Percentiles rank a stretch among this genome's conserved stretches.
phyloP scores from a whole-genome alignment of 2,797 vertebrate genomes.

The Poeciliopsis paucimaculata region DNA sequence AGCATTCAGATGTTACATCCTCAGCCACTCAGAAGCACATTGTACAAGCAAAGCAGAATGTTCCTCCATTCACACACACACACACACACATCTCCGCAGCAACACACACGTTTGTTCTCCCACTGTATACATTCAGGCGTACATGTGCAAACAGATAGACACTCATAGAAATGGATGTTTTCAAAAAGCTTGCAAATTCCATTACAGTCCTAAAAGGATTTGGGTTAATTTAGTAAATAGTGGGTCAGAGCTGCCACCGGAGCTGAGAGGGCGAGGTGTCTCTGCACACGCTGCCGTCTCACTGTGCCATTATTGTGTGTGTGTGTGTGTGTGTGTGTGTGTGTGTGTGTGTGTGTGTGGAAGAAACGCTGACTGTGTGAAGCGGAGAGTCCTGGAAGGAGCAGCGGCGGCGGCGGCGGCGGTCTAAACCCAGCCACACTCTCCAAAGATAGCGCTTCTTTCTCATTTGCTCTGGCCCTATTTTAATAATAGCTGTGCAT shows the following conservation, averaged over 20 bases:
- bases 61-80: slow-evolving; percentile 78
- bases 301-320: slow-evolving; percentile 21
- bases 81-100: background rate
- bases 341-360: slow-evolving; percentile 50
- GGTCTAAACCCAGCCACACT: slow-evolving; percentile 92
- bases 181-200: slow-evolving; percentile 92
- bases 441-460: slow-evolving; percentile 98
- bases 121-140: slow-evolving; percentile 35
- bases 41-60: slow-evolving; percentile 83
- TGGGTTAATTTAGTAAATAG: slow-evolving; percentile 99
- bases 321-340: background rate
- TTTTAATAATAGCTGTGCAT: slow-evolving; percentile 99
- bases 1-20: slow-evolving; percentile 57
- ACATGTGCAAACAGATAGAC: slow-evolving; percentile 34
- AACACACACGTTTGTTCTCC: slow-evolving; percentile 20
- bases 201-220: slow-evolving; percentile 93
- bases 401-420: slow-evolving; percentile 34
- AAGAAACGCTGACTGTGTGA: slow-evolving; percentile 98
- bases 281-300: slow-evolving; percentile 22
- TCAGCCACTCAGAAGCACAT: slow-evolving; percentile 74
- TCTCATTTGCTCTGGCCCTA: slow-evolving; percentile 99
- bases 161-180: slow-evolving; percentile 64
- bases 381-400: slow-evolving; percentile 84
- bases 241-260: slow-evolving; percentile 91
- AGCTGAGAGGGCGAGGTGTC: slow-evolving; percentile 77